phyloP scores from a whole-genome alignment of 2,797 vertebrate species.

The Glossophaga mutica region DNA sequence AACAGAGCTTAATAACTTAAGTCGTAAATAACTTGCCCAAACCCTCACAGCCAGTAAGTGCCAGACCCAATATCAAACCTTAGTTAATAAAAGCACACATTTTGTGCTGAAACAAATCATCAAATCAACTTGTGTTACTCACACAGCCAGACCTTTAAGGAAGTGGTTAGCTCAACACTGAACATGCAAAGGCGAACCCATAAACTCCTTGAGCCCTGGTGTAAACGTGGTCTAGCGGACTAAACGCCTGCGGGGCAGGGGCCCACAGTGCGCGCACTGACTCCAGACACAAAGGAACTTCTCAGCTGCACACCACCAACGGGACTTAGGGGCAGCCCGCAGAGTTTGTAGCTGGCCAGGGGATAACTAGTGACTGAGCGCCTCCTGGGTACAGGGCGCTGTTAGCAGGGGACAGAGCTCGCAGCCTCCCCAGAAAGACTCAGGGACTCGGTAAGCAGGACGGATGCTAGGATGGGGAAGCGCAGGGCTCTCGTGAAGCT shows the following conservation, averaged over 20 bases:
- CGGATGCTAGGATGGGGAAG: neutral
- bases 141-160: neutral
- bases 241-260: neutral
- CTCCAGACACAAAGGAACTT: neutral
- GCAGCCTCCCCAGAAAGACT: neutral
- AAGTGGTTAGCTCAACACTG: neutral
- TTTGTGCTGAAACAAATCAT: neutral
- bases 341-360: neutral
- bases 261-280: neutral
- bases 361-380: too few species aligned
- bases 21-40: neutral
- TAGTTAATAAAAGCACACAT: neutral
- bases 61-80: slow-evolving; percentile 41
- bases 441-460: neutral
- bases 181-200: neutral
- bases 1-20: slow-evolving; percentile 35
- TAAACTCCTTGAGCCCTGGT: neutral
- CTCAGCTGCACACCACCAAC: neutral
- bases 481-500: rapidly evolving
- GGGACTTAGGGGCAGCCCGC: neutral
- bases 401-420: rapidly evolving
- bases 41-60: slow-evolving; percentile 17
- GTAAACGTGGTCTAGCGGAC: neutral
- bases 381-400: neutral
- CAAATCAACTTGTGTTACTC: neutral